Evolutionary conservation across 2,797 vertebrate genomes (phyloP).

Genomic region (Alca torda): DNA sequence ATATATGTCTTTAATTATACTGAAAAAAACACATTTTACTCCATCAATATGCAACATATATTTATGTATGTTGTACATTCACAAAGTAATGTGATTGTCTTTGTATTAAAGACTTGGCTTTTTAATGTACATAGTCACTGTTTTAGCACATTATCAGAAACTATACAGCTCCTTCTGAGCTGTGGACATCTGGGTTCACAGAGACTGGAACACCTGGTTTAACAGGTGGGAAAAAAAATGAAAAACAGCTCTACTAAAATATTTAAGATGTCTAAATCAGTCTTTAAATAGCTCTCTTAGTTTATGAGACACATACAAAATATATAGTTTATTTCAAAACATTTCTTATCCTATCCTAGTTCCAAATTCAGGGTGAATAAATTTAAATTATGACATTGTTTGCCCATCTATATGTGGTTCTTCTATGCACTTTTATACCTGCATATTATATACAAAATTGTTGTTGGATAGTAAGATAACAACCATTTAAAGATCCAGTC

Average conservation of each 20-base stretch:
- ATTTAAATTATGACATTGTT: not conserved
- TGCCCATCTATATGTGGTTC: not conserved
- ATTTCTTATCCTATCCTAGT: not conserved
- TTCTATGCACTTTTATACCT: not conserved
- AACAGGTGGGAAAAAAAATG: not conserved
- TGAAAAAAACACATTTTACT: not conserved
- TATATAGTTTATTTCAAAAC: not conserved
- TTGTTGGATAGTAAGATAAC: not conserved
- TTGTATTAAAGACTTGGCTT: not conserved
- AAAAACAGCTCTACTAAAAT: not conserved
- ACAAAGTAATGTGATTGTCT: not conserved
- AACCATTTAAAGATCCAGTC: not conserved
- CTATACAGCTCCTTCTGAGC: not conserved
- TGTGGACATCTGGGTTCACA: not conserved
- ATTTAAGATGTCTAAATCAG: not conserved
- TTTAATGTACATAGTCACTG: not conserved
- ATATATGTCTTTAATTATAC: not conserved
- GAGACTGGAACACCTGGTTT: not conserved
- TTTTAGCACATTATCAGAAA: not conserved
- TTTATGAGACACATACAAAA: not conserved
- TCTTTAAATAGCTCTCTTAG: not conserved
- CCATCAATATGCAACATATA: not conserved
- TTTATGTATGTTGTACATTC: not conserved
- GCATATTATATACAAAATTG: not conserved
- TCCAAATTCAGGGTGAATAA: not conserved